Percentiles rank a stretch among this genome's conserved stretches.
Evolutionary conservation across 2,797 vertebrate genomes (phyloP).

Genomic region (Myotis myotis): DNA sequence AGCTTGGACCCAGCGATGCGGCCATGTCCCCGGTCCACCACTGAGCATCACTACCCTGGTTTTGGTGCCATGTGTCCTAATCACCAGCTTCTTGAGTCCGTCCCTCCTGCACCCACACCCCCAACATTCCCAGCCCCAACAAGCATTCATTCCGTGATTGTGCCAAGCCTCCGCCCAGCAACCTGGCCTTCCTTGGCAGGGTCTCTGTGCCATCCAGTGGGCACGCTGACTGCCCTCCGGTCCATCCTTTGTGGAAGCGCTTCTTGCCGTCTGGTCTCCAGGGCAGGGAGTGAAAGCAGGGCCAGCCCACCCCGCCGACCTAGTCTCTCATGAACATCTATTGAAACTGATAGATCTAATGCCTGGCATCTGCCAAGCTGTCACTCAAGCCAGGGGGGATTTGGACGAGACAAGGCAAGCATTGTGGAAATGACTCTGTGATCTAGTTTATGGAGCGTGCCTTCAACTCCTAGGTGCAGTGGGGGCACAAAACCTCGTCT

Average conservation of each 20-base stretch:
- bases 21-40: rapidly evolving
- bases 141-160: rapidly evolving
- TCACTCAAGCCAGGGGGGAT: slow-evolving; percentile 83
- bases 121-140: not conserved
- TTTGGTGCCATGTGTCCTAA: rapidly evolving
- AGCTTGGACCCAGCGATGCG: rapidly evolving
- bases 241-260: not conserved
- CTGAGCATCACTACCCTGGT: rapidly evolving
- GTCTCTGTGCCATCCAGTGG: not conserved
- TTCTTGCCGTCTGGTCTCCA: not conserved
- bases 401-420: slow-evolving; percentile 79
- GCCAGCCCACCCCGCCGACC: slow-evolving; percentile 74
- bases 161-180: not conserved
- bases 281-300: slow-evolving; percentile 46
- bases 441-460: slow-evolving; percentile 76
- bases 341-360: slow-evolving; percentile 83
- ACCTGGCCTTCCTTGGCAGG: not conserved
- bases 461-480: slow-evolving; percentile 79
- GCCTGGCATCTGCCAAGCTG: slow-evolving; percentile 83
- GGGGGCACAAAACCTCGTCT: slow-evolving; percentile 52
- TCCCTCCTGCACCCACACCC: rapidly evolving
- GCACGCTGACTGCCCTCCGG: not conserved
- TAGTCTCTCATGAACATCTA: slow-evolving; percentile 76
- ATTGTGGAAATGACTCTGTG: slow-evolving; percentile 78
- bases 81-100: rapidly evolving